Base-by-base conservation (phyloP, 2,113 vertebrate genomes). In the Brienomyrus longianalis region DNA sequence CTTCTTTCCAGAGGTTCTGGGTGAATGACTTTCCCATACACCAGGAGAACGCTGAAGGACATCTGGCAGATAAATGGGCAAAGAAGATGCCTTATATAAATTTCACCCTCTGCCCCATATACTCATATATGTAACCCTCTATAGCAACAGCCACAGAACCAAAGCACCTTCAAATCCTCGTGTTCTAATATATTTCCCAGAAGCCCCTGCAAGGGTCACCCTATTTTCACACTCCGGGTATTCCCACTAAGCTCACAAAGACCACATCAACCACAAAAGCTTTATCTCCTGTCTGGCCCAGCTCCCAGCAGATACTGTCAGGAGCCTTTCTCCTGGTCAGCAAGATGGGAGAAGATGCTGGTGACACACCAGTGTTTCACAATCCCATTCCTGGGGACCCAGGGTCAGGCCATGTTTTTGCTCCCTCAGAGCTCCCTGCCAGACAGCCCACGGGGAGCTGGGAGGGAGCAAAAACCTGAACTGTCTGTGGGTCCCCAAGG, bases 1-100 rank as follows among this genome's bases (percentile, higher is more conserved):
- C 23, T 85, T 45, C 83, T 85, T 85, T 89, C 62, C 47, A 50
- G 45, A 88, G 27, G 27, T 88, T 88, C 47, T 50, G 43, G 56
- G 47, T 23, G 56, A 47, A 70, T 74, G 62, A 39, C 27, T 88
- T 88, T 88, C 70, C 70, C 70, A 54, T 54, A 89, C 35, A 77
- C 47, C 15, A 51, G 47, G 15, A 54, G 88, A 31, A 80, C n/a
- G 83, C 15, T 80, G 74, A 43, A 80, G 74, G 74, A 80, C 66
- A 80, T 39, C 47, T 51, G 88, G 50, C n/a, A 80, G 21, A 84
- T 66, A 88, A 74, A 87, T 87, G 86, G 23, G 13, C 47, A 50
- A 45, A 52, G 70, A 83, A 51, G 27, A 3, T 35, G 15, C 47
- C 35, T 51, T 13, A 83, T 52, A 54, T 19, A 19, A 43, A 39